Evolutionary conservation across 2,888 invertebrate genomes (phyloP).

Genomic region (Thereva nobilitata): DNA sequence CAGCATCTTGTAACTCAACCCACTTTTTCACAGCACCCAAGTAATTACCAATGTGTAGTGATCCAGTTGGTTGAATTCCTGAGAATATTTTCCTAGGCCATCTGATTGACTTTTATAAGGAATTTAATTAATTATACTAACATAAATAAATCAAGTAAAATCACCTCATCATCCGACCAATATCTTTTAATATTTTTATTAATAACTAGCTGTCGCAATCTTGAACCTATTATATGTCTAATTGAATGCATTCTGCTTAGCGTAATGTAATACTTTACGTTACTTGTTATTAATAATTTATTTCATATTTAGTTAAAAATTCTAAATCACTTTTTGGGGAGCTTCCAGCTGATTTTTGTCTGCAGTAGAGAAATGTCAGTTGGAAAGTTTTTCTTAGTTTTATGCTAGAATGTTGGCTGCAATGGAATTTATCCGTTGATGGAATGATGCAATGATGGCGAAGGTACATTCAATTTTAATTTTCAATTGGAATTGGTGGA

Average conservation of each 20-base stretch:
- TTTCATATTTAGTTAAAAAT: too few species aligned
- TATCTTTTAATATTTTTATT: slow-evolving; percentile 11
- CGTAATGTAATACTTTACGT: too few species aligned
- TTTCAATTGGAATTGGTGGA: too few species aligned
- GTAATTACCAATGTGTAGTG: slow-evolving; percentile 95
- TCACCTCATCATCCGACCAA: slow-evolving; percentile 34
- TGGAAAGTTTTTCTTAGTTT: too few species aligned
- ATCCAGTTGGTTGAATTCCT: slow-evolving; percentile 95
- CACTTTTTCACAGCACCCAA: slow-evolving; percentile 90
- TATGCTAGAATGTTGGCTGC: too few species aligned
- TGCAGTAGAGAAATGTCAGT: too few species aligned
- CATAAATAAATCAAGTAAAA: neutral
- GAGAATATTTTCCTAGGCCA: slow-evolving; percentile 77
- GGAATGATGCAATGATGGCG: too few species aligned
- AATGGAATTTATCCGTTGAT: too few species aligned
- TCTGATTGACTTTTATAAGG: slow-evolving; percentile 36
- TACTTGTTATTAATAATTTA: too few species aligned
- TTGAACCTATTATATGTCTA: neutral
- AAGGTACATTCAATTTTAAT: too few species aligned
- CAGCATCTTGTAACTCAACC: slow-evolving; percentile 75
- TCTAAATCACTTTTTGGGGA: too few species aligned
- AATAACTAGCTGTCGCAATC: slow-evolving; percentile 1
- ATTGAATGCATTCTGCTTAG: slow-evolving; percentile 11
- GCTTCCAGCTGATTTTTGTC: too few species aligned
- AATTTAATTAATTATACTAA: slow-evolving; percentile 5